Conservation (phyloP, 2,797 vertebrate genomes). For the Ciconia nigra region DNA sequence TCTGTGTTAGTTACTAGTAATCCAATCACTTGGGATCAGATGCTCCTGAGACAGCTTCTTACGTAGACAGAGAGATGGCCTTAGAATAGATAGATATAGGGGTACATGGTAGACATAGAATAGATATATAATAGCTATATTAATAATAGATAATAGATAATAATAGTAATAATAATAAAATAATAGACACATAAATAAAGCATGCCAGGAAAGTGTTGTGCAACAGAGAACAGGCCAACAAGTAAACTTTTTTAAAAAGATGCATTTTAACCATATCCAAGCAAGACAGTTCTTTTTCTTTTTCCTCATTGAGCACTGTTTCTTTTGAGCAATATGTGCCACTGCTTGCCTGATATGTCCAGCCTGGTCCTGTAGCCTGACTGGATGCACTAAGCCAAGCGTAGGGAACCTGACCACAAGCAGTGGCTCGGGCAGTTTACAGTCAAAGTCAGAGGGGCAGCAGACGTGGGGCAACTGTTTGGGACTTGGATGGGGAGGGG, state of each 20-base stretch:
- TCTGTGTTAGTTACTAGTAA: slow-evolving; percentile 18
- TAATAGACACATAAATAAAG: neutral
- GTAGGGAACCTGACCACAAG: neutral
- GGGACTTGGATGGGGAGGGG: neutral
- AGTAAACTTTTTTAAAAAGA: neutral
- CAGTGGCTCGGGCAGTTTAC: neutral
- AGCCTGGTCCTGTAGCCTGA: neutral
- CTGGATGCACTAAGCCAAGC: neutral
- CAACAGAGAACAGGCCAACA: neutral
- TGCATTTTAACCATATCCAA: neutral
- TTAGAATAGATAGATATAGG: neutral
- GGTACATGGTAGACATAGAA: neutral
- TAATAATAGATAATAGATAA: neutral
- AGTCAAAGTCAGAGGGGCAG: neutral
- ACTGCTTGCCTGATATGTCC: neutral
- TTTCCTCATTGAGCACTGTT: neutral
- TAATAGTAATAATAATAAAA: neutral
- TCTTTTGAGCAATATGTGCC: neutral
- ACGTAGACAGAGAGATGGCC: neutral
- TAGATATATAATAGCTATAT: neutral
- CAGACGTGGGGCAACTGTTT: neutral
- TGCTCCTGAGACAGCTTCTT: neutral
- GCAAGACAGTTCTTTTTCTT: neutral
- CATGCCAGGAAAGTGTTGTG: neutral
- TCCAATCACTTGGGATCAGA: slow-evolving; percentile 25